Percentiles rank a stretch among this genome's conserved stretches.
Evolutionary conservation across 2,888 invertebrate genomes (phyloP).

Genomic region (Molorchus minor): DNA sequence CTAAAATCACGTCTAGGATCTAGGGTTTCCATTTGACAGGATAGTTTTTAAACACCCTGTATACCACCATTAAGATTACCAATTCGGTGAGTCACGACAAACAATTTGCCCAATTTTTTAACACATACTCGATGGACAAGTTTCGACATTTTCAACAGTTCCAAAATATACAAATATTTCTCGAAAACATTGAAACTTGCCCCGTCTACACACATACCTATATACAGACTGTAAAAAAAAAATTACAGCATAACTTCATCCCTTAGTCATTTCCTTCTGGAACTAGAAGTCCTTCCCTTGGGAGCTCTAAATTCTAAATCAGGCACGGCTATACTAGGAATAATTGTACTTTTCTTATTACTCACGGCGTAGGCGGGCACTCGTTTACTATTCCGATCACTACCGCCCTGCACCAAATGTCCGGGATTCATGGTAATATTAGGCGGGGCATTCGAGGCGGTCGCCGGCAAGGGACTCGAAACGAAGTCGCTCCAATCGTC

Average conservation of each 20-base stretch:
- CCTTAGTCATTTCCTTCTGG: conserved; percentile 60
- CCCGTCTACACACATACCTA: not conserved
- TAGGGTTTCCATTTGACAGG: too few species aligned
- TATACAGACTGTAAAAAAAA: conserved; percentile 33
- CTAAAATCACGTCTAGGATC: too few species aligned
- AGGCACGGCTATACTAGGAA: conserved; percentile 65
- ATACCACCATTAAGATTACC: too few species aligned
- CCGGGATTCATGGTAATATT: conserved; percentile 59
- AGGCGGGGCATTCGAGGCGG: conserved; percentile 28
- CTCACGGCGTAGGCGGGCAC: conserved; percentile 13
- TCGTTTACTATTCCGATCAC: conserved; percentile 15
- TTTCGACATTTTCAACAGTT: conserved; percentile 1
- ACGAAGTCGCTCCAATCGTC: conserved; percentile 70
- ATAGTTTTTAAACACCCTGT: too few species aligned
- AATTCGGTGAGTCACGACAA: too few species aligned
- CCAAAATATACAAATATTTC: conserved; percentile 11
- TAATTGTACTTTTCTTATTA: conserved; percentile 41
- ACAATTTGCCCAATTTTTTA: not conserved
- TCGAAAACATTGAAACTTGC: not conserved
- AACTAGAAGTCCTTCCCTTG: conserved; percentile 55
- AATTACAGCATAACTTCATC: conserved; percentile 60
- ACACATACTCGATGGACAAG: not conserved
- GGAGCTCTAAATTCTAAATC: conserved; percentile 67
- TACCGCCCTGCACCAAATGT: conserved; percentile 44
- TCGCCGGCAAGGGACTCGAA: conserved; percentile 60